These are phyloP conservation scores for Eupsilia transversa DNA, from an alignment of 2,888 invertebrate genomes.

Conservation along the genomic window DNA sequence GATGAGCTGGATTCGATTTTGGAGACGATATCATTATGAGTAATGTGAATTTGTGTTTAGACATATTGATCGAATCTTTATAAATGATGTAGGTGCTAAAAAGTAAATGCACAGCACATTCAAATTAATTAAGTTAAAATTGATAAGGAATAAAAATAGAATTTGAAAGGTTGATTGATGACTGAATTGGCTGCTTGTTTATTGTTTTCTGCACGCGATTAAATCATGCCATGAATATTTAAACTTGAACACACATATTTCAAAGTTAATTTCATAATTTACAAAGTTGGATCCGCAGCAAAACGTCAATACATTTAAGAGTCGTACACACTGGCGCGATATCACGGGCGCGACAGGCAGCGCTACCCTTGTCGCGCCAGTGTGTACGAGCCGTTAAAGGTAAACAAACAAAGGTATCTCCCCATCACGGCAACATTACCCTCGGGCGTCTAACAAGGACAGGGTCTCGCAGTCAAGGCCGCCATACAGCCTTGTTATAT, in stretches of 20 bases:
- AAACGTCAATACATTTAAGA: constrained; percentile 10
- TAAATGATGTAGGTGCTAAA: neutral
- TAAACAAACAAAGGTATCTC: constrained; percentile 21
- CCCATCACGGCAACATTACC: constrained; percentile 26
- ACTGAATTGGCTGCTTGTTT: neutral
- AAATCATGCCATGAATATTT: neutral
- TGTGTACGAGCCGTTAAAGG: too few relatives aligned
- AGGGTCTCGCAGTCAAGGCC: constrained; percentile 55
- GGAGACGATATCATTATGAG: neutral
- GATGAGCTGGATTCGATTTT: neutral
- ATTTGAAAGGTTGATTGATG: constrained; percentile 1
- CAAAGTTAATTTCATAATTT: neutral
- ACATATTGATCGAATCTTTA: neutral
- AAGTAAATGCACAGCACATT: neutral
- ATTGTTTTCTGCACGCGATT: neutral
- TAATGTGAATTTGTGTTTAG: neutral
- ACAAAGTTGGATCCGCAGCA: neutral
- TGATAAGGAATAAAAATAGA: neutral
- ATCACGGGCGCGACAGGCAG: too few relatives aligned
- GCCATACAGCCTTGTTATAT: constrained; percentile 51
- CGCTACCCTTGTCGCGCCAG: too few relatives aligned
- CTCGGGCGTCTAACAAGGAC: constrained; percentile 41
- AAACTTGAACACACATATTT: neutral
- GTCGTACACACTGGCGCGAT: too few relatives aligned
- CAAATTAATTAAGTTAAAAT: neutral